Conservation (phyloP, 2,797 vertebrate species). For the Loriculus beryllinus region DNA sequence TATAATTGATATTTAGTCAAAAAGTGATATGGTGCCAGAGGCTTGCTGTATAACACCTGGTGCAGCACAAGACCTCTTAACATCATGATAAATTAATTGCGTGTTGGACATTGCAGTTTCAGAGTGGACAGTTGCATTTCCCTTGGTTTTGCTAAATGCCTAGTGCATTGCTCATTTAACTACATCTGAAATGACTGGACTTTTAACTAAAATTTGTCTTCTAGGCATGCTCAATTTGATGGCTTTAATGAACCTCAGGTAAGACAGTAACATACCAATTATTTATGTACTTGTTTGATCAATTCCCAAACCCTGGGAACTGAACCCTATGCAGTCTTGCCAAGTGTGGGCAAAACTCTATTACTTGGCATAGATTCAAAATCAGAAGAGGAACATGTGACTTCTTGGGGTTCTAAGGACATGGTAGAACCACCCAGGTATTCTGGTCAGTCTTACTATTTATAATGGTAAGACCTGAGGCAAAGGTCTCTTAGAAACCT, state of each 20-base stretch:
- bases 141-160: background rate
- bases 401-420: background rate
- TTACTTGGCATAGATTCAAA: background rate
- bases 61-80: background rate
- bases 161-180: rapidly evolving
- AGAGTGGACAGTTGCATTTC: background rate
- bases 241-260: background rate
- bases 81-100: background rate
- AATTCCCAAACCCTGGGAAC: background rate
- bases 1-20: background rate
- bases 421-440: background rate
- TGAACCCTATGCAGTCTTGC: background rate
- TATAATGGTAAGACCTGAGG: background rate
- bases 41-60: background rate
- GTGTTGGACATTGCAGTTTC: background rate
- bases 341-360: background rate
- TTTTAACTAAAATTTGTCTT: background rate
- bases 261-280: background rate
- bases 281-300: background rate
- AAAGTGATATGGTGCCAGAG: background rate
- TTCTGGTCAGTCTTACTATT: background rate
- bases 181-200: background rate
- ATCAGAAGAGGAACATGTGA: background rate
- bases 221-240: background rate
- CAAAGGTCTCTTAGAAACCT: background rate